Conservation (phyloP, 2,113 vertebrate species). For the Pelodiscus sinensis region DNA sequence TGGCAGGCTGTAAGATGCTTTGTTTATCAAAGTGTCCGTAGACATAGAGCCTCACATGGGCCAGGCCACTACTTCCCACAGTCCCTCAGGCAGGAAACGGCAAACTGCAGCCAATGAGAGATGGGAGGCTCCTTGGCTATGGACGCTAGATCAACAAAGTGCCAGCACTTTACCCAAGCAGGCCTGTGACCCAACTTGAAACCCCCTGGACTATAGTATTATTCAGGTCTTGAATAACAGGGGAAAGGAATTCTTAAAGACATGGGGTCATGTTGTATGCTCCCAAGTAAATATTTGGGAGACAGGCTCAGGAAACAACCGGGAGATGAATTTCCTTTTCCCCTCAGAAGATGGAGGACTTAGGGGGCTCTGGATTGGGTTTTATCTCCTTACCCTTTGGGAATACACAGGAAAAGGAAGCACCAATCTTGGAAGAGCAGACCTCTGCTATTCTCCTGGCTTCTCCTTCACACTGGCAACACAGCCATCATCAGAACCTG, state of each 20-base stretch:
- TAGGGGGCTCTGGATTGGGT: neutral
- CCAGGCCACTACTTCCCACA: too few species aligned
- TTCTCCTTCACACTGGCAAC: neutral
- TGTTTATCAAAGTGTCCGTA: too few species aligned
- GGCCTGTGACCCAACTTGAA: too few species aligned
- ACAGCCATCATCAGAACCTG: accelerated
- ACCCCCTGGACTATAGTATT: neutral
- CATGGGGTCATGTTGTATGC: neutral
- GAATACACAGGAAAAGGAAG: neutral
- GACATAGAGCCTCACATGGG: too few species aligned
- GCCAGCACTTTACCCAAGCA: too few species aligned
- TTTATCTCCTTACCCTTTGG: neutral
- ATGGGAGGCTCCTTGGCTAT: too few species aligned
- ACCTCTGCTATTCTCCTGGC: neutral
- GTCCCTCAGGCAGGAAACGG: too few species aligned
- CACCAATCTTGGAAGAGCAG: neutral
- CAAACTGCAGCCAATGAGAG: too few species aligned
- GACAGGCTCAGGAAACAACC: neutral
- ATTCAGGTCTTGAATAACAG: neutral
- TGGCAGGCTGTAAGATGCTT: too few species aligned
- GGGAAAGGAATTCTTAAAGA: neutral
- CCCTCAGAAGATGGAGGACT: neutral
- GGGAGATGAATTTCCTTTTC: neutral
- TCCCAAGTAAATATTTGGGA: neutral
- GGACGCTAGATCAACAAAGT: too few species aligned